Percentiles rank a stretch among this genome's conserved stretches.
Evolutionary conservation across 2,888 invertebrate genomes (phyloP).

Genomic region (Microplitis manilae): DNA sequence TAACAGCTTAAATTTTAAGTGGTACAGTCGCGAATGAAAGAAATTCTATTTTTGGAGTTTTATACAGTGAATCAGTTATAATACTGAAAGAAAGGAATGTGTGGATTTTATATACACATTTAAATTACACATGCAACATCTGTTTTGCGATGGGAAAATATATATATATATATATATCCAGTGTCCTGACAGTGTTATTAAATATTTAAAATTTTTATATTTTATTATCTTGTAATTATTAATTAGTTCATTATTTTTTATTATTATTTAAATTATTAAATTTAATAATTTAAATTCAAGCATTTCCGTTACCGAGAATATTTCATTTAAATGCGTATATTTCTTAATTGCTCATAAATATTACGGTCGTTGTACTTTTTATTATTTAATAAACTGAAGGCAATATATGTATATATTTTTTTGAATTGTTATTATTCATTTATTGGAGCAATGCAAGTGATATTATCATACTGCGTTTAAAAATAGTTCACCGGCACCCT

Average conservation of each 20-base stretch:
- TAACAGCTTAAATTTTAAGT: slow-evolving; percentile 6
- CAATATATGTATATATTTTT: background rate
- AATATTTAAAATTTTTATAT: background rate
- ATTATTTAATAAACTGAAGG: background rate
- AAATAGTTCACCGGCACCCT: background rate
- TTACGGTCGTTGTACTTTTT: slow-evolving; percentile 1
- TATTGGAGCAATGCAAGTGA: background rate
- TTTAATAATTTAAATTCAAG: background rate
- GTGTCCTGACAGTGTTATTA: background rate
- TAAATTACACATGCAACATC: slow-evolving; percentile 12
- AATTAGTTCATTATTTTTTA: background rate
- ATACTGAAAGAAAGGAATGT: background rate
- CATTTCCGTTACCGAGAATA: background rate
- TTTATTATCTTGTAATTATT: background rate
- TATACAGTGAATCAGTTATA: slow-evolving; percentile 42
- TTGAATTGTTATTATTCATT: background rate
- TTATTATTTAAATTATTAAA: background rate
- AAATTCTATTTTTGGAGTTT: slow-evolving; percentile 49
- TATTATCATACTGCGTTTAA: background rate
- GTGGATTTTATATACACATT: slow-evolving; percentile 22
- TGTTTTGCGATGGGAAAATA: background rate
- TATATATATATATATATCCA: background rate
- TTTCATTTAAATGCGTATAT: slow-evolving; percentile 1
- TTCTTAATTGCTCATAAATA: background rate
- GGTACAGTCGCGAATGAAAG: slow-evolving; percentile 41